Evolutionary conservation across 2,797 vertebrate genomes (phyloP), one percentile per base, ranked within the genome.

Genomic region (Glyptemys insculpta): DNA sequence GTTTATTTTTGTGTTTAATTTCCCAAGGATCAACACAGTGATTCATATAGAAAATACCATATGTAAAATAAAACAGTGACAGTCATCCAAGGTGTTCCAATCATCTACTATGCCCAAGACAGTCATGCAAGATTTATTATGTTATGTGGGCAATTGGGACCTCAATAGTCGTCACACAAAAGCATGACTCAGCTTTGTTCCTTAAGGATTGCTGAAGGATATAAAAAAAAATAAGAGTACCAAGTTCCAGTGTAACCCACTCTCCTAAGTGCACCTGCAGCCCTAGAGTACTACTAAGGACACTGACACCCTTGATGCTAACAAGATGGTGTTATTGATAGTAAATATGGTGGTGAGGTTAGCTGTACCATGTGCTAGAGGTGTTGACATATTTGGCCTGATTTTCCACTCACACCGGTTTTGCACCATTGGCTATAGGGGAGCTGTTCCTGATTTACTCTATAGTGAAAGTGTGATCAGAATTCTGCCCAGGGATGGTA

Each of bases 1-100:
- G 50, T 29, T 92, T 88, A 91, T 88, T 94, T 92, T 94, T 88
- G 83, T 5, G 91, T 83, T 93, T 81, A 84, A 34, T 93, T 89
- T 65, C 57, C 56, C 89, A 50, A 79, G n/a, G 31, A 6, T 83
- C 50, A 10, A 80, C n/a, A 52, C 85, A 82, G 5, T 41, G 68
- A 72, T 34, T 82, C 41, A 59, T 52, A 21, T 47, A 82, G 82
- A 90, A 88, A 86, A 93, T 95, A 44, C 85, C 65, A 47, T 72
- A 72, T 50, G 65, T 87, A 62, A 31, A 84, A 50, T 49, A 49
- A 31, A 49, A 78, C 27, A 49, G 74, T 31, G 31, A 59, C 57
- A 87, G 85, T 80, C 86, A 90, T 92, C 95, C 78, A 83, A 59
- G 65, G 86, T 23, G 41, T 34, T 88, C 68, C 85, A 54, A 44